phyloP scores from a whole-genome alignment of 1,140 invertebrate genomes.

The Trichoplusia ni region DNA sequence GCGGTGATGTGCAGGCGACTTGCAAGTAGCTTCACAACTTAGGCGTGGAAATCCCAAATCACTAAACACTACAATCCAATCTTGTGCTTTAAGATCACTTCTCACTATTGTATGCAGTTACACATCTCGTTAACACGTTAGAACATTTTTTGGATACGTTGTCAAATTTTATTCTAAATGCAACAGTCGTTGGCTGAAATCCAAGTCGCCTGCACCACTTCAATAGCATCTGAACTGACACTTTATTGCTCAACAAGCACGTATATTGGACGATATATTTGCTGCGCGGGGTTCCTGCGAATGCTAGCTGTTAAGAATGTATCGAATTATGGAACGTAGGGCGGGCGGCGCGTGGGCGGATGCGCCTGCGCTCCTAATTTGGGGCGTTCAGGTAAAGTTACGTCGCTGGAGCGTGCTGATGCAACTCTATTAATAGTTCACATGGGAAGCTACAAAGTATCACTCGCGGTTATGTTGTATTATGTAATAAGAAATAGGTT shows the following conservation, averaged over 20 bases:
- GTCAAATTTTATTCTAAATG: slow-evolving; percentile 65
- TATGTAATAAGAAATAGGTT: slow-evolving; percentile 42
- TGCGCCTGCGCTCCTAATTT: slow-evolving; percentile 76
- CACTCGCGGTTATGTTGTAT: slow-evolving; percentile 55
- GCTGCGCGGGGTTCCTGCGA: slow-evolving; percentile 53
- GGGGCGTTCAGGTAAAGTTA: slow-evolving; percentile 80
- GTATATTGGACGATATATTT: slow-evolving; percentile 51
- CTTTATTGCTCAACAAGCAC: slow-evolving; percentile 68
- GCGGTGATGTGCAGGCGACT: slow-evolving; percentile 28
- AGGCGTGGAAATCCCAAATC: slow-evolving; percentile 1
- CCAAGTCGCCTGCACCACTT: slow-evolving; percentile 73
- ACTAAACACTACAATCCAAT: slow-evolving; percentile 9
- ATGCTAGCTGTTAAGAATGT: slow-evolving; percentile 47
- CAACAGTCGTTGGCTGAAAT: slow-evolving; percentile 65
- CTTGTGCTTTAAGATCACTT: slow-evolving; percentile 14
- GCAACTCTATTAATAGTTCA: slow-evolving; percentile 75
- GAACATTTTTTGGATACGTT: slow-evolving; percentile 54
- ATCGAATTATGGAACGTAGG: slow-evolving; percentile 42
- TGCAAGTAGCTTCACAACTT: slow-evolving; percentile 20
- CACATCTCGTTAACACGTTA: slow-evolving; percentile 39
- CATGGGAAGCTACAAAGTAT: slow-evolving; percentile 63
- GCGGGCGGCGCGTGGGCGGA: slow-evolving; percentile 62
- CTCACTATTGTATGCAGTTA: slow-evolving; percentile 30
- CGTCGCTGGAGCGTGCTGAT: slow-evolving; percentile 64
- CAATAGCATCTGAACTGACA: slow-evolving; percentile 65